Conservation (phyloP, 2,797 vertebrate genomes). For the Morus bassanus region DNA sequence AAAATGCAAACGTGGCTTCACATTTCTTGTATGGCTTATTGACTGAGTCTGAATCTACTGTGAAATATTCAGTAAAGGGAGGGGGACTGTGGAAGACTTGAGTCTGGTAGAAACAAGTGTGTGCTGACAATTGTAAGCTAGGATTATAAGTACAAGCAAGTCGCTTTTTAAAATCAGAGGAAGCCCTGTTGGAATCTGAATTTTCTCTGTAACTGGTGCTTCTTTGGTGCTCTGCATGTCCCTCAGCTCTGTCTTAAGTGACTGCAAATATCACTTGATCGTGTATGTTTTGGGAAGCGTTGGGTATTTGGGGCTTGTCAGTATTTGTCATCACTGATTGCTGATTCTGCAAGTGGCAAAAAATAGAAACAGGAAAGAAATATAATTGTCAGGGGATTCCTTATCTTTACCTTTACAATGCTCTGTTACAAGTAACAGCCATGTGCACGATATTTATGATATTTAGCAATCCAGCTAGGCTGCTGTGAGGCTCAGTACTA, state of each 20-base stretch:
- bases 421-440: not conserved
- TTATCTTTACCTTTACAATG: not conserved
- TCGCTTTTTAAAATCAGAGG: not conserved
- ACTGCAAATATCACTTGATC: not conserved
- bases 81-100: too few species aligned
- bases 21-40: not conserved
- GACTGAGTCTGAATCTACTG: not conserved
- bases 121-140: not conserved
- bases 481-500: not conserved
- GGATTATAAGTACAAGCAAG: not conserved
- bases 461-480: not conserved
- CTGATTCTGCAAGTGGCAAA: not conserved
- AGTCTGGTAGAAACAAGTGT: not conserved
- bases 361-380: not conserved
- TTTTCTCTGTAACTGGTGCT: not conserved
- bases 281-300: not conserved
- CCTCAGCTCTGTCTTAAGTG: not conserved
- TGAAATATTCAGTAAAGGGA: not conserved
- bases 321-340: not conserved
- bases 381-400: accelerated
- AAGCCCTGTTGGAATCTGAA: accelerated
- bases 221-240: not conserved
- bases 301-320: not conserved
- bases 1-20: not conserved
- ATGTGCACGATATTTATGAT: too few species aligned